phyloP scores from a whole-genome alignment of 2,113 vertebrate genomes.

The Hippoglossus stenolepis region DNA sequence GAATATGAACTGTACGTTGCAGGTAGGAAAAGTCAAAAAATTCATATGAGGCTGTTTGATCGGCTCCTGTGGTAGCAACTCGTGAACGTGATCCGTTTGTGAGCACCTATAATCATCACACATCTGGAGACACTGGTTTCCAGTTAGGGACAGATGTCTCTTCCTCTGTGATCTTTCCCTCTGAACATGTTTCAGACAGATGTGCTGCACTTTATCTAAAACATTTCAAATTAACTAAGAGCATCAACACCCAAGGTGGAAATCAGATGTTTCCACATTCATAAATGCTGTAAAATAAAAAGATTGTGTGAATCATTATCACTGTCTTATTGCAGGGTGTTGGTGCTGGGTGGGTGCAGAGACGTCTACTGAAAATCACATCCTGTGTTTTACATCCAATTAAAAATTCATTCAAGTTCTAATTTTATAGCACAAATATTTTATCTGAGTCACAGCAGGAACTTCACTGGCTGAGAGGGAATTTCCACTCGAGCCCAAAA shows the following conservation, averaged over 20 bases:
- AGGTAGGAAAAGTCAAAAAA: constrained; percentile 16
- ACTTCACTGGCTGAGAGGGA: constrained; percentile 3
- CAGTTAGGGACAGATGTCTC: constrained; percentile 23
- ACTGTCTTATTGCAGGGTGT: background rate
- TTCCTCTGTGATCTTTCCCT: constrained; percentile 10
- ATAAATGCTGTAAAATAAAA: background rate
- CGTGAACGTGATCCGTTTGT: too few relatives aligned
- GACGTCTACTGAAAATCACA: constrained; percentile 4
- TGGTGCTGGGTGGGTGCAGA: background rate
- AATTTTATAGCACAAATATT: constrained; percentile 18
- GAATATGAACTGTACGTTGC: background rate
- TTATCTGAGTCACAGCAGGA: constrained; percentile 2
- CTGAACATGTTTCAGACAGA: background rate
- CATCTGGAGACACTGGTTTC: constrained; percentile 27
- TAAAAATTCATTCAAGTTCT: background rate
- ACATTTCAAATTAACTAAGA: constrained; percentile 26
- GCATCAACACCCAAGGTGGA: constrained; percentile 6
- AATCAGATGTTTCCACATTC: constrained; percentile 11
- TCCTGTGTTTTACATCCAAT: background rate
- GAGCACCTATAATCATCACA: constrained; percentile 26
- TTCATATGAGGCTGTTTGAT: background rate
- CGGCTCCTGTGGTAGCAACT: background rate
- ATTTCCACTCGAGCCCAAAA: constrained; percentile 14
- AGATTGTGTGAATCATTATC: constrained; percentile 1
- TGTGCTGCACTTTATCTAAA: background rate